Evolutionary conservation across 2,797 vertebrate genomes (phyloP).

Genomic region (Leucoraja ocellata): DNA sequence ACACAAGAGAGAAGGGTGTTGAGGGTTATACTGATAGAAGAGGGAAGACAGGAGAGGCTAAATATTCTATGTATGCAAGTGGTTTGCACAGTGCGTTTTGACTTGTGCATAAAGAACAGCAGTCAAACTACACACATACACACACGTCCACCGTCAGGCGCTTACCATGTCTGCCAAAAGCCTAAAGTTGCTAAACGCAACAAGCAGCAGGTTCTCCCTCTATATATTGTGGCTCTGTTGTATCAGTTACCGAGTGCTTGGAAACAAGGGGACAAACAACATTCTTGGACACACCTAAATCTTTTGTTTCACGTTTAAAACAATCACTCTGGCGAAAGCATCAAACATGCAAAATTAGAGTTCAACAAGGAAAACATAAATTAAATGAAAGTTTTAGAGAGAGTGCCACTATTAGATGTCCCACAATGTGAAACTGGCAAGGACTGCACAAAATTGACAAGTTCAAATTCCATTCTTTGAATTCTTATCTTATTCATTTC

Average conservation of each 20-base stretch:
- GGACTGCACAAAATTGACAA: not conserved
- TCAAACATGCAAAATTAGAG: not conserved
- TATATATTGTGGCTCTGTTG: not conserved
- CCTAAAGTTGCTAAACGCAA: not conserved
- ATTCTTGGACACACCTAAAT: not conserved
- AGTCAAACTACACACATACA: not conserved
- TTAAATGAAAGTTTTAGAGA: not conserved
- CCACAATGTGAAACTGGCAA: not conserved
- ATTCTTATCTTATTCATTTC: not conserved
- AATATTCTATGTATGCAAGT: no score
- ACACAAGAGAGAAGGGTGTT: no score
- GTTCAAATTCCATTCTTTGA: not conserved
- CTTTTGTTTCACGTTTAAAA: not conserved
- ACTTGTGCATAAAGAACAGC: not conserved
- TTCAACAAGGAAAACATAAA: not conserved
- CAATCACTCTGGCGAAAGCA: not conserved
- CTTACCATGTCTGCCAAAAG: constrained; percentile 6
- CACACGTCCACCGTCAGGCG: not conserved
- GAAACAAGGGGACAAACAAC: constrained; percentile 14
- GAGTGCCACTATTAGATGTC: not conserved
- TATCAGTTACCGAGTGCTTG: constrained; percentile 28
- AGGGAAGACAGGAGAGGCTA: no score
- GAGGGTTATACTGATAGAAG: no score
- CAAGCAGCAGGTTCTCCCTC: not conserved
- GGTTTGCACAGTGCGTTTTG: not conserved